Percentiles rank a stretch among this genome's conserved stretches.
Evolutionary conservation across 2,888 invertebrate genomes (phyloP).

Genomic region (Hyposoter didymator): DNA sequence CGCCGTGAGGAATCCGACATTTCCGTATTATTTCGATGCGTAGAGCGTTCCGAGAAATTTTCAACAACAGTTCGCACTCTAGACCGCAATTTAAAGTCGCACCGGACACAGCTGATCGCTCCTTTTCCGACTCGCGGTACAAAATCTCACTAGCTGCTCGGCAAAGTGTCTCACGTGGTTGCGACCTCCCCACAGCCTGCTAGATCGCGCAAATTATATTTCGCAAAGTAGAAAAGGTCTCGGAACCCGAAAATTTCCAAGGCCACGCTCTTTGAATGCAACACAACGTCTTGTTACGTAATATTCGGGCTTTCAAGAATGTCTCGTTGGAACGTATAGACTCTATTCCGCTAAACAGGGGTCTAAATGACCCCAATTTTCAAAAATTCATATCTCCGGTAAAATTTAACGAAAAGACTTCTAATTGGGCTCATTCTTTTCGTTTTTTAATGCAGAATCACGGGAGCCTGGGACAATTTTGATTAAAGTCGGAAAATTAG

Average conservation of each 20-base stretch:
- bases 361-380: too few relatives aligned
- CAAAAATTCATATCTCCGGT: too few relatives aligned
- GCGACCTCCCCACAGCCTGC: slow-evolving; percentile 36
- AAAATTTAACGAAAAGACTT: too few relatives aligned
- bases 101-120: slow-evolving; percentile 35
- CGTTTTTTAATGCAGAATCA: too few relatives aligned
- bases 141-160: background rate
- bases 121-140: slow-evolving; percentile 1
- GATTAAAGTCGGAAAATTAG: too few relatives aligned
- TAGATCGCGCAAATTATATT: slow-evolving; percentile 29
- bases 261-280: slow-evolving; percentile 38
- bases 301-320: slow-evolving; percentile 18
- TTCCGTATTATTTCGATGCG: background rate
- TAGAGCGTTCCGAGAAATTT: background rate
- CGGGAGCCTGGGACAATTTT: too few relatives aligned
- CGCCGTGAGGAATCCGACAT: too few relatives aligned
- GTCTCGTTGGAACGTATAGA: background rate
- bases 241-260: slow-evolving; percentile 48
- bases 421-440: too few relatives aligned
- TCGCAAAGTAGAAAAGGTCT: background rate
- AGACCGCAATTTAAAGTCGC: slow-evolving; percentile 11
- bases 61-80: background rate
- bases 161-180: slow-evolving; percentile 31
- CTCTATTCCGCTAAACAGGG: too few relatives aligned
- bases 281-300: slow-evolving; percentile 60